Evolutionary conservation across 2,888 invertebrate species (phyloP).

Genomic region (Dryocosmus kuriphilus): DNA sequence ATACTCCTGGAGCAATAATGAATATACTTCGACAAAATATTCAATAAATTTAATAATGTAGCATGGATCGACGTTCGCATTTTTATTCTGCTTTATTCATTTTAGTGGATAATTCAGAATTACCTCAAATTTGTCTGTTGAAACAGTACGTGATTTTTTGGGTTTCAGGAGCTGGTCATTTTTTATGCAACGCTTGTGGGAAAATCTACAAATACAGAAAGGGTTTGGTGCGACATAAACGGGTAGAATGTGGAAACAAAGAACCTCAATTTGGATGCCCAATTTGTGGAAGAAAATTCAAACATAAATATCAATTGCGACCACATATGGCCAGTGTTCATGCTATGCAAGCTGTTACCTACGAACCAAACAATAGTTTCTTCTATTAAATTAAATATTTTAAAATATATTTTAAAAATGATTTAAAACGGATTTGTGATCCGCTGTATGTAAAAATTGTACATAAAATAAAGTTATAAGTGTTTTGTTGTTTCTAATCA

Average conservation of each 20-base stretch:
- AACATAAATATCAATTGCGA: conserved; percentile 61
- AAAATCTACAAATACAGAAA: conserved; percentile 62
- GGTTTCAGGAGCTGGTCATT: conserved; percentile 32
- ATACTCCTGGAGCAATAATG: background rate
- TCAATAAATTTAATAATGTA: background rate
- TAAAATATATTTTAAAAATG: background rate
- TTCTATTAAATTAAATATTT: background rate
- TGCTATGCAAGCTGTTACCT: conserved; percentile 17
- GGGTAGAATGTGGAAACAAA: conserved; percentile 69
- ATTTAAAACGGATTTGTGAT: background rate
- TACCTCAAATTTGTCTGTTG: background rate
- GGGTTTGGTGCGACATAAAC: conserved; percentile 62
- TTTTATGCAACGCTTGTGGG: conserved; percentile 55
- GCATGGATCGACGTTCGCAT: conserved; percentile 34
- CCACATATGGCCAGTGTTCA: conserved; percentile 43
- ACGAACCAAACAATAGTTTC: conserved; percentile 21
- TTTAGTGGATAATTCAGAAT: conserved; percentile 5
- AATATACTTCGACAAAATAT: background rate
- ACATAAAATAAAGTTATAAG: conserved; percentile 14
- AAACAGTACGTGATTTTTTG: conserved; percentile 7
- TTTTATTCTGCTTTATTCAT: conserved; percentile 8
- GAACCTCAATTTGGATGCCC: conserved; percentile 76
- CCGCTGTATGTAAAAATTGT: conserved; percentile 15
- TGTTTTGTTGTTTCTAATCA: conserved; percentile 11
- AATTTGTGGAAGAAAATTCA: conserved; percentile 72